A percentile compares a stretch with the other conserved stretches of the same genome.
Evolutionary conservation across 2,113 vertebrate species (phyloP).

Genomic region (Odobenus rosmarus): DNA sequence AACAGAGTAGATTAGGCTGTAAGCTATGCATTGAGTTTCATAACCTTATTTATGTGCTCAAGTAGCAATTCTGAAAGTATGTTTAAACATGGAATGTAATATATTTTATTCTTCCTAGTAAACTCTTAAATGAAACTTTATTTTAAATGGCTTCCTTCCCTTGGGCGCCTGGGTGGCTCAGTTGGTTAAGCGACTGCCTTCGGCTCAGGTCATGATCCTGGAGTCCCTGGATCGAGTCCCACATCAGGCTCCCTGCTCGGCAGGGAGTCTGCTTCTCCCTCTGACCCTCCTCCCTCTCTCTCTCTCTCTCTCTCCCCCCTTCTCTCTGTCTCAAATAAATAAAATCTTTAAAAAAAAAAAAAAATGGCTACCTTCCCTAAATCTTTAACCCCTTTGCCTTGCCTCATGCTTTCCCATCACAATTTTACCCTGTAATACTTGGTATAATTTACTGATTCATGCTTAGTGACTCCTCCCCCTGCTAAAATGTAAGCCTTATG

Average conservation of each 20-base stretch:
- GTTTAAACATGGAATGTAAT: background rate
- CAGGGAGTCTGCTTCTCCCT: no score
- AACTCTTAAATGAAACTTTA: background rate
- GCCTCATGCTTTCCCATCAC: background rate
- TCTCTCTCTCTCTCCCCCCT: no score
- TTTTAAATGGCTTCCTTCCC: background rate
- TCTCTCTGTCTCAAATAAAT: no score
- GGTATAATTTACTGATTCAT: background rate
- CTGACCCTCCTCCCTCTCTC: no score
- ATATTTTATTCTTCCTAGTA: background rate
- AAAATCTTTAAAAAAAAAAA: no score
- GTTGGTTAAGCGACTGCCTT: no score
- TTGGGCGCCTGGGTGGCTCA: no score
- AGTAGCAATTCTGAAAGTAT: slow-evolving; percentile 28
- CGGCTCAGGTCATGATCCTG: no score
- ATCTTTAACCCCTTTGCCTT: background rate
- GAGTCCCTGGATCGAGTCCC: no score
- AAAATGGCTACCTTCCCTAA: background rate
- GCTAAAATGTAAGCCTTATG: background rate
- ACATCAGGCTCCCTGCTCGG: no score
- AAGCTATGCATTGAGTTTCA: background rate
- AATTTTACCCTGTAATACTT: background rate
- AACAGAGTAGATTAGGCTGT: background rate
- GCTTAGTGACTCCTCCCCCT: background rate
- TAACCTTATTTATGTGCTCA: slow-evolving; percentile 2